Conservation (phyloP, 2,888 invertebrate species). For the Eudasyphora cyanicolor region DNA sequence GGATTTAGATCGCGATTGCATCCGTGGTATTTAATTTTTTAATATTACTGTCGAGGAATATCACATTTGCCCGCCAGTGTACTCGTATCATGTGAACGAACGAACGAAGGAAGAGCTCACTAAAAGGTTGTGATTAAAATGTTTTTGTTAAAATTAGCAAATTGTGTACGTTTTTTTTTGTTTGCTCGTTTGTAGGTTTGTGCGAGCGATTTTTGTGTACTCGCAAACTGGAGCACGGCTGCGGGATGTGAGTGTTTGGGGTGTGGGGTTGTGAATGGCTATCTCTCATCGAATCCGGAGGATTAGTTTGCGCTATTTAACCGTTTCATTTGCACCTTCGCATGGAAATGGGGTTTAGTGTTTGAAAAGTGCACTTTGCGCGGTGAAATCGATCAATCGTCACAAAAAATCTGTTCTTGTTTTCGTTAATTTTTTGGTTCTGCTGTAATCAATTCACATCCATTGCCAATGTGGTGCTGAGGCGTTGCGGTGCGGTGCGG, state of each 20-base stretch:
- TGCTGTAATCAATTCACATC: neutral
- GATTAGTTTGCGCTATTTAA: constrained; percentile 1
- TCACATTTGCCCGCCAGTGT: neutral
- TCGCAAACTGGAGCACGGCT: neutral
- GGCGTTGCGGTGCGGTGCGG: neutral
- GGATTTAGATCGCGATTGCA: neutral
- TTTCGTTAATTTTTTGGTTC: neutral
- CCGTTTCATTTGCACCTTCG: constrained; percentile 18
- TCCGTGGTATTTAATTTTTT: neutral
- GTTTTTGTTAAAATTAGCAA: neutral
- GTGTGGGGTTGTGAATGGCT: too few relatives aligned
- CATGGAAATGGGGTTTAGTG: neutral
- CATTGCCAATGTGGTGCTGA: too few relatives aligned
- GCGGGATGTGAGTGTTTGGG: neutral
- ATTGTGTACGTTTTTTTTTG: neutral
- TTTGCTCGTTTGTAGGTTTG: neutral
- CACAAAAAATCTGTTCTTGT: neutral
- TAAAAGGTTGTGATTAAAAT: constrained; percentile 2
- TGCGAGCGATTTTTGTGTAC: neutral
- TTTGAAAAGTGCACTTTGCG: constrained; percentile 12
- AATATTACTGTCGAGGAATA: neutral
- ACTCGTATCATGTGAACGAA: neutral
- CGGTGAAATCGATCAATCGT: neutral
- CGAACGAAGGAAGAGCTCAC: neutral
- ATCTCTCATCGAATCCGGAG: neutral